Conservation (phyloP, 2,113 vertebrate species). For the Electrona antarctica region DNA sequence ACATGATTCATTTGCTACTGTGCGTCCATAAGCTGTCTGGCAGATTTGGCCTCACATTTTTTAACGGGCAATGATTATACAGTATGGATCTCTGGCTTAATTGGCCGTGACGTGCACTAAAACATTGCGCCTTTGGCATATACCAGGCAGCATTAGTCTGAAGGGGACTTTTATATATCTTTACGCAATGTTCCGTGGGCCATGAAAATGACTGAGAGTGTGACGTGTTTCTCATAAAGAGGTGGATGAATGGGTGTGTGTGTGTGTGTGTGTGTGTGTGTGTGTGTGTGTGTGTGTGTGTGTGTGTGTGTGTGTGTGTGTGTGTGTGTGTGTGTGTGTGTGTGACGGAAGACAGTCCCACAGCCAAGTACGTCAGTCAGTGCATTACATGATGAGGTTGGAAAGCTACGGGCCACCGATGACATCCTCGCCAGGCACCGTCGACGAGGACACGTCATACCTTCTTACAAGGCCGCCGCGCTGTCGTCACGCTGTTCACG, state of each 20-base stretch:
- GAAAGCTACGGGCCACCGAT: constrained; percentile 29
- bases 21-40: constrained; percentile 65
- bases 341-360: constrained; percentile 29
- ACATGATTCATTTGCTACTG: constrained; percentile 66
- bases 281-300: constrained; percentile 24
- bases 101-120: constrained; percentile 58
- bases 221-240: constrained; percentile 33
- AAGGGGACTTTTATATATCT: constrained; percentile 32
- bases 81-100: constrained; percentile 59
- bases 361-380: constrained; percentile 22
- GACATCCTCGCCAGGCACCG: constrained; percentile 32
- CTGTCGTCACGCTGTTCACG: constrained; percentile 54
- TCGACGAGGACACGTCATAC: constrained; percentile 51
- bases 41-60: constrained; percentile 46
- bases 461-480: constrained; percentile 55
- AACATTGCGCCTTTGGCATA: constrained; percentile 36
- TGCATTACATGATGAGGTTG: constrained; percentile 29
- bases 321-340: constrained; percentile 38
- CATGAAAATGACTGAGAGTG: constrained; percentile 37
- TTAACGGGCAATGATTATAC: constrained; percentile 58
- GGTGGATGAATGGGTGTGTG: constrained; percentile 46
- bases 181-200: constrained; percentile 48
- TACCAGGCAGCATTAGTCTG: constrained; percentile 13
- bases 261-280: constrained; percentile 19
- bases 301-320: constrained; percentile 32